Evolutionary conservation across 92 coral and sea anemone species (phyloP).

Genomic region (Phenganax subtilis): DNA sequence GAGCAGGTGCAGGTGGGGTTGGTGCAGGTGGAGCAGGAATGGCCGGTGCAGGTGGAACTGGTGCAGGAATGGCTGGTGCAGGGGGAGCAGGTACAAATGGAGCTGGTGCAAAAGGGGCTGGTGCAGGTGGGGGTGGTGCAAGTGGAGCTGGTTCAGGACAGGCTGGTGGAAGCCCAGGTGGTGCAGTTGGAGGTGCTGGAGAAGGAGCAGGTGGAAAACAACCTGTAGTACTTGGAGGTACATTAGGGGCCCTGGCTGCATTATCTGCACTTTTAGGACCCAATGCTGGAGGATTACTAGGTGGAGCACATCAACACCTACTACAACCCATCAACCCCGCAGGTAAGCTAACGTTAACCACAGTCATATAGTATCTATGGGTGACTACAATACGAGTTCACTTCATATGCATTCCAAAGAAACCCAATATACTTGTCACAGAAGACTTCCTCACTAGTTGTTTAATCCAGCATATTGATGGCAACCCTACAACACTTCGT

Average conservation of each 20-base stretch:
- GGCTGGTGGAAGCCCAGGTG: slow-evolving; percentile 1
- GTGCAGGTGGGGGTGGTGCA: slow-evolving; percentile 23
- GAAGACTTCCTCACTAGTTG: no score
- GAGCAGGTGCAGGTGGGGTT: neutral
- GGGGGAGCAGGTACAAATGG: neutral
- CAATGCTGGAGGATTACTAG: slow-evolving; percentile 37
- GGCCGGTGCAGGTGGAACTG: neutral
- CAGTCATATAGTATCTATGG: no score
- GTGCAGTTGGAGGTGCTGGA: slow-evolving; percentile 5
- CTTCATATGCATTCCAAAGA: no score
- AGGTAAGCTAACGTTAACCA: neutral
- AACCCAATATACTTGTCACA: no score
- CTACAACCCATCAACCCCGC: slow-evolving; percentile 17
- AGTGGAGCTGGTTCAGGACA: slow-evolving; percentile 13
- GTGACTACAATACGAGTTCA: no score
- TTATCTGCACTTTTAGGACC: slow-evolving; percentile 37
- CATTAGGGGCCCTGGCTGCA: slow-evolving; percentile 39
- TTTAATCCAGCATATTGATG: no score
- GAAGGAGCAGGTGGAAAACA: neutral
- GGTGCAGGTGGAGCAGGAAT: slow-evolving; percentile 3
- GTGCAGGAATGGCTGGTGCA: slow-evolving; percentile 1
- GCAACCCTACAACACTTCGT: no score
- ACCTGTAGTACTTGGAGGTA: slow-evolving; percentile 32
- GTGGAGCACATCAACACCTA: slow-evolving; percentile 39
- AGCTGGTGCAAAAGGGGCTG: neutral